Conservation (phyloP, 1,140 invertebrate genomes). For the Drosophila teissieri region DNA sequence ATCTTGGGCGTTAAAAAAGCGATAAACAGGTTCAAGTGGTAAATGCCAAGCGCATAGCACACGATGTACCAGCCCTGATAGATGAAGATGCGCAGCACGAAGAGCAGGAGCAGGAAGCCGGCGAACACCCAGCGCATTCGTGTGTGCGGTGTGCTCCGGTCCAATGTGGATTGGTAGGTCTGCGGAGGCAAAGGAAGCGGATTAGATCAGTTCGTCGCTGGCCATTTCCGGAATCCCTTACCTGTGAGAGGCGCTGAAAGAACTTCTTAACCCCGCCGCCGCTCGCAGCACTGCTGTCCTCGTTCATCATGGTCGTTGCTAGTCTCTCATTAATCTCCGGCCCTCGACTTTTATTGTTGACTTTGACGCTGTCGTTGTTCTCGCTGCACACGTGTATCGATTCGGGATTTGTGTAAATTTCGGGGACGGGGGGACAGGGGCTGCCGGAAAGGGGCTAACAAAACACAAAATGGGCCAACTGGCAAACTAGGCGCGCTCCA, state of each 20-base stretch:
- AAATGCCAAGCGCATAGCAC: conserved; percentile 99
- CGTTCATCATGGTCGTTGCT: conserved; percentile 76
- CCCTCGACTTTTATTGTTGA: conserved; percentile 41
- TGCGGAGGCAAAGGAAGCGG: conserved; percentile 49
- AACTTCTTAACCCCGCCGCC: conserved; percentile 73
- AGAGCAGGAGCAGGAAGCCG: conserved; percentile 86
- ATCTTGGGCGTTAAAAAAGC: conserved; percentile 99
- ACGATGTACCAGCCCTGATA: conserved; percentile 99
- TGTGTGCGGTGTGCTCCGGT: conserved; percentile 88
- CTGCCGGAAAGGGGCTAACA: conserved; percentile 27
- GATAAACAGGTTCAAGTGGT: conserved; percentile 99
- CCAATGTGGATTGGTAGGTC: conserved; percentile 87
- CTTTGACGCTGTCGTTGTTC: conserved; percentile 44
- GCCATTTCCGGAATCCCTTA: conserved; percentile 8
- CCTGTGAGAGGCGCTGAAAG: conserved; percentile 81
- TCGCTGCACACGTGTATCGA: conserved; percentile 40
- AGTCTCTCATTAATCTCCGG: conserved; percentile 30
- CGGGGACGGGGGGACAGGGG: not conserved
- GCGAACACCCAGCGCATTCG: conserved; percentile 87
- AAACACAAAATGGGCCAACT: conserved; percentile 41
- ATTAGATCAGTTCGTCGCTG: not conserved
- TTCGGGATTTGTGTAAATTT: not conserved
- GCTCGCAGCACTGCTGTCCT: conserved; percentile 69
- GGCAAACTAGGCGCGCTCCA: conserved; percentile 10
- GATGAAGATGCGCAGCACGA: conserved; percentile 87